These are phyloP conservation scores for Dioctria linearis DNA, from an alignment of 2,888 invertebrate species.

Conservation along the genomic window DNA sequence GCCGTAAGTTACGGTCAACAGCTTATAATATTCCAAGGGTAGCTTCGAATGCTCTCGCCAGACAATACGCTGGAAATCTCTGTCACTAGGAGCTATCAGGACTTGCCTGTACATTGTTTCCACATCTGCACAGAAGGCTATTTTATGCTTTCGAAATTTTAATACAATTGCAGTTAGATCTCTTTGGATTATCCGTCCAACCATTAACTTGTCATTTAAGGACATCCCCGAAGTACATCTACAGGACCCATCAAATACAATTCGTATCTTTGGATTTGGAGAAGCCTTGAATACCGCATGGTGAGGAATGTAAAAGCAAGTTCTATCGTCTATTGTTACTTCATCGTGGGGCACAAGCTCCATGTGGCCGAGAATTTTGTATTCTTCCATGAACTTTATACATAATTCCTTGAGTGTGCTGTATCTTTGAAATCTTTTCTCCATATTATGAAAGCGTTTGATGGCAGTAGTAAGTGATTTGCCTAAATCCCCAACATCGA, in stretches of 20 bases:
- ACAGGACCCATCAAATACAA: conserved; percentile 44
- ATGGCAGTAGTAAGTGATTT: neutral
- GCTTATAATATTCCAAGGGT: too few relatives aligned
- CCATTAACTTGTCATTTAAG: neutral
- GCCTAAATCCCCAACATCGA: too few relatives aligned
- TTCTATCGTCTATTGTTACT: too few relatives aligned
- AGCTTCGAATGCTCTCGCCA: too few relatives aligned
- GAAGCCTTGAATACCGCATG: neutral
- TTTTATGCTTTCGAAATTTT: neutral
- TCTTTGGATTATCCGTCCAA: conserved; percentile 37
- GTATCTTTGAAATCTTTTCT: neutral
- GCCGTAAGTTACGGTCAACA: too few relatives aligned
- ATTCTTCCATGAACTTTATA: conserved; percentile 59
- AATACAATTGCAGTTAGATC: conserved; percentile 15
- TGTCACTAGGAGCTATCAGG: too few relatives aligned
- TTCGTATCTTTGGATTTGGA: neutral
- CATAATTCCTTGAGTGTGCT: conserved; percentile 44
- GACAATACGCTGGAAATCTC: too few relatives aligned
- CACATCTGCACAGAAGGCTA: too few relatives aligned
- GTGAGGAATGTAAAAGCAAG: too few relatives aligned
- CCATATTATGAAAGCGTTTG: neutral
- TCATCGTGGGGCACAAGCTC: neutral
- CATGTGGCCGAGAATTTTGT: conserved; percentile 59
- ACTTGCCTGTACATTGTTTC: too few relatives aligned
- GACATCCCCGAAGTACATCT: conserved; percentile 5